Base-by-base conservation (phyloP, 37 sponge, comb jelly and placozoan species). In the Haliclona indistincta region DNA sequence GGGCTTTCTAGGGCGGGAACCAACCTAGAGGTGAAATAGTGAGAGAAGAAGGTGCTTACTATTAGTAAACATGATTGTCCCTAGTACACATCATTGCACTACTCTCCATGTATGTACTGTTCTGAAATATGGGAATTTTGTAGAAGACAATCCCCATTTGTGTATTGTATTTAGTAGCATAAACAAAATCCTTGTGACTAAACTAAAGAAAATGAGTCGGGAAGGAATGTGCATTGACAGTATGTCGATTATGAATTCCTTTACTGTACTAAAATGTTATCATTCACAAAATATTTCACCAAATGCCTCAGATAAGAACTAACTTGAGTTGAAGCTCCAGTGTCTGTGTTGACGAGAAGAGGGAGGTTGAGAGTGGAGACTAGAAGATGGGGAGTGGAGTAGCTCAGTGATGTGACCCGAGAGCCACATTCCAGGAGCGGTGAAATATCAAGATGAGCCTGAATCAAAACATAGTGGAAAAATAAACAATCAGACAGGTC, bases 341-440 rank as follows among this genome's bases (percentile, higher is more conserved):
- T 91, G 33, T 47, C 13, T 3, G 47, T 47, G 42, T 86, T 69
- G 72, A 86, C 28, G 43, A 86, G 13, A 0, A 82, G 56, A 0
- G 92, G 51, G 23, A 78, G 56, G 43, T 70, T 79, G 42, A 83
- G 56, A 10, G 92, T 86, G 1, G 87, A 91, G 34, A 91, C 64
- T 5, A 91, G 87, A 1, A 91, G 83, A 30, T 29, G n/a, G 25
- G 52, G 30, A 20, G 54, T 53, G 51, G 47, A 38, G 2, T n/a
- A 28, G 1, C 77, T 70, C 44, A 88, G 77, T 58, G 81, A 83
- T 19, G 76, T 65, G 29, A 87, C 77, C 5, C 28, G n/a, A 29
- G 80, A 78, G 22, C 82, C 88, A 49, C 65, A 81, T 17, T 81
- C 52, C 37, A 43, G 66, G 20, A 81, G 82, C 0, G 67, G 65